Evolutionary conservation across 2,888 invertebrate species (phyloP), one percentile per base, ranked within the genome.

Genomic region (Plemyria rubiginata): DNA sequence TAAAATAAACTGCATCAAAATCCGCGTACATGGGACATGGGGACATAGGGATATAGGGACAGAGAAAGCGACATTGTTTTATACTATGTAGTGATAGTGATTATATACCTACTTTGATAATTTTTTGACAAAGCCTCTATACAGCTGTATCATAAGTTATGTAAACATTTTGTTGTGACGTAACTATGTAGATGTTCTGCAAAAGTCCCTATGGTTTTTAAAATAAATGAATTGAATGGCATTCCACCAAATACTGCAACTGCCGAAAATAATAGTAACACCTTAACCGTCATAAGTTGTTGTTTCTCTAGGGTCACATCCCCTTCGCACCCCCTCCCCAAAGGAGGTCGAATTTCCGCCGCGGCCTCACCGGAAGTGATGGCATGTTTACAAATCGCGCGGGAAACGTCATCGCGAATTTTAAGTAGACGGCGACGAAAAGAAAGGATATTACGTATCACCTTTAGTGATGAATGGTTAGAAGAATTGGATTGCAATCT

Each of bases 381-480:
- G 89, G 84, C 90, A 91, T 91, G 92, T 91, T 91, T 92, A 90
- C 90, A 90, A 91, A 92, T 90, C 88, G 90, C 86, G 88, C 81
- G 85, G 81, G 82, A 86, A 87, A 84, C 85, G 80, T 84, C 88
- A 86, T 77, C 73, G 82, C 78, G 90, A 90, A 92, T 90, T 88
- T 89, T 88, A 90, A 91, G 79, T 81, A 88, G 87, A 80, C 75
- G 77, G 11, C 73, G 71, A 68, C 73, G 76, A 78, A 83, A 81
- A 77, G 66, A 73, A 67, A 60, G 65, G 65, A 65, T 65, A 65
- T 65, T 65, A 65, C 54, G 54, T 60, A 64, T 55, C 59, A 57
- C 36, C 11, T 54, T 40, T 38, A 56, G 53, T 65, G 65, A 65
- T 65, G 45, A 46, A 65, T 65, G 65, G n/a, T 40, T 50, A 32